Conservation (phyloP, 2,888 invertebrate species). For the Eupithecia subumbrata region DNA sequence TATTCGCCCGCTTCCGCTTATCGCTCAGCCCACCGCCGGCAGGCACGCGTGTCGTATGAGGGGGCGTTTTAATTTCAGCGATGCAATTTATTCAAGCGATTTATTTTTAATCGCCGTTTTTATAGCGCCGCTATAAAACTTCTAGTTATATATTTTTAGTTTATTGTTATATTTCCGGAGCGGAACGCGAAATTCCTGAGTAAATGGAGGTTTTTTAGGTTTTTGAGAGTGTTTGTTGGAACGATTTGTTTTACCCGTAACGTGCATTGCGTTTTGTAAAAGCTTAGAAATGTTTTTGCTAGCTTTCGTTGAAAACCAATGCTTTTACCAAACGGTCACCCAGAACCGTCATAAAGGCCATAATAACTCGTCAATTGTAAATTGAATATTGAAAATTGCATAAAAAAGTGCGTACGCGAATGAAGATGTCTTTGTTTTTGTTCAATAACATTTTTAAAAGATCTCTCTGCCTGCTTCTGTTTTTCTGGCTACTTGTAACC, state of each 20-base stretch:
- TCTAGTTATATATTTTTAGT: slow-evolving; percentile 65
- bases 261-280: neutral
- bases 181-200: slow-evolving; percentile 25
- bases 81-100: slow-evolving; percentile 84
- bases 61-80: slow-evolving; percentile 84
- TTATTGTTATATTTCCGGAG: slow-evolving; percentile 41
- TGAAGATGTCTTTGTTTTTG: no score
- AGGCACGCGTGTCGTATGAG: slow-evolving; percentile 78
- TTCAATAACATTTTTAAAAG: no score
- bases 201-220: slow-evolving; percentile 18
- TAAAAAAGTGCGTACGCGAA: no score
- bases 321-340: neutral
- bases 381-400: no score
- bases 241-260: neutral
- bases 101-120: slow-evolving; percentile 84
- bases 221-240: neutral
- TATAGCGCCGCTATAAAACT: slow-evolving; percentile 80
- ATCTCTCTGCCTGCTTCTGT: no score
- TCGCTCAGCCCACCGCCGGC: slow-evolving; percentile 47
- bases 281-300: neutral
- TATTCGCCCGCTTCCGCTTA: slow-evolving; percentile 48
- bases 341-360: no score
- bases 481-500: no score
- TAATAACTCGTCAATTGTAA: no score
- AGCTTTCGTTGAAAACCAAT: neutral